Conservation (phyloP, 2,797 vertebrate species). For the Cirrhinus mrigala region DNA sequence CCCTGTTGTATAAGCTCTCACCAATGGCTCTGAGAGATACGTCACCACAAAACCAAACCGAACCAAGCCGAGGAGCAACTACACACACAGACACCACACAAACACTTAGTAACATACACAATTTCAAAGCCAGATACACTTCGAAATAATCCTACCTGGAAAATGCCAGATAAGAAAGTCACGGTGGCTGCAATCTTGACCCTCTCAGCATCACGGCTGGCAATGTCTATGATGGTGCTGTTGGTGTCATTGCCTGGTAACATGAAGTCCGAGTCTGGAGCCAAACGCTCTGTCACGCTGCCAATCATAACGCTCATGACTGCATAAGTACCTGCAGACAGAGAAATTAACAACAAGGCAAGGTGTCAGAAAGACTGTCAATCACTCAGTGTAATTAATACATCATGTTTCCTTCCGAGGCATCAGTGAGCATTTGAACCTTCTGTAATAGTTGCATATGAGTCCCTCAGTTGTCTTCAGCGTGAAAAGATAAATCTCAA, state of each 20-base stretch:
- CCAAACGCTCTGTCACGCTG: slow-evolving; percentile 85
- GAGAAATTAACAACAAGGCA: not conserved
- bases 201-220: slow-evolving; percentile 71
- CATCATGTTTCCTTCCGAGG: no score
- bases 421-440: no score
- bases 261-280: slow-evolving; percentile 80
- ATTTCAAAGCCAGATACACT: not conserved
- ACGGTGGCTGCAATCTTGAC: slow-evolving; percentile 86
- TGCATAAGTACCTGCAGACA: slow-evolving; percentile 87
- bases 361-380: no score
- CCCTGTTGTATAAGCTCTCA: slow-evolving; percentile 90
- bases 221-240: slow-evolving; percentile 62
- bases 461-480: no score
- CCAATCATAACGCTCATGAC: slow-evolving; percentile 97
- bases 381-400: no score
- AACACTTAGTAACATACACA: slow-evolving; percentile 15
- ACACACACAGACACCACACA: slow-evolving; percentile 41
- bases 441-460: no score
- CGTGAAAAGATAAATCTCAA: no score
- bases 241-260: slow-evolving; percentile 73
- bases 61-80: slow-evolving; percentile 82
- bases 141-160: slow-evolving; percentile 82
- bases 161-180: slow-evolving; percentile 87
- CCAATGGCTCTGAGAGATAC: slow-evolving; percentile 93
- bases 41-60: slow-evolving; percentile 94